Evolutionary conservation across 1,140 invertebrate species (phyloP), one percentile per base, ranked within the genome.

Genomic region (Drosophila baimaii): DNA sequence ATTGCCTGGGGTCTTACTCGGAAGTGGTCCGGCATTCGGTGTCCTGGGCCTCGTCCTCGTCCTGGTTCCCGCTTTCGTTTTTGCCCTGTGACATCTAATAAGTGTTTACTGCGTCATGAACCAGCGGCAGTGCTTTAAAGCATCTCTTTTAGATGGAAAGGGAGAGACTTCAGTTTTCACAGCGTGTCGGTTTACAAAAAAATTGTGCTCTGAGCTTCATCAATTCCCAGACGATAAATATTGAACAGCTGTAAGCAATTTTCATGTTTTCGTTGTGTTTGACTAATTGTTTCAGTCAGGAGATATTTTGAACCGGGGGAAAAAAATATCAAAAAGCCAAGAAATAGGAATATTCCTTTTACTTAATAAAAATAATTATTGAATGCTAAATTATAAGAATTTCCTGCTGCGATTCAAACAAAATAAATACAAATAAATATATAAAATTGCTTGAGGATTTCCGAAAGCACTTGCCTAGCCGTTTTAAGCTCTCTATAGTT

Each of bases 61-160:
- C 58, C 33, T 17, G 12, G 27, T 8, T 21, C 21, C 37, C 19
- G 17, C 8, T 25, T 21, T 33, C 5, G 19, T 47, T 10, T 47
- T 37, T 33, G 31, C 37, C 72, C 79, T 71, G 78, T 86, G 75
- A 79, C 83, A 70, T 82, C 79, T 88, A 82, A 86, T 88, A 86
- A 86, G 82, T 82, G 79, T 88, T 88, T 86, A 86, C 79, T 71
- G 61, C 82, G 78, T 76, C 79, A 77, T 68, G 73, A 55, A 63
- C 51, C 71, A 51, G 44, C 55, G 68, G 64, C 76, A 79, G 62
- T 76, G 79, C 79, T 82, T 88, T 86, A 88, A 85, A 76, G 73
- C 56, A 72, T 63, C 65, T 47, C 19, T 39, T 64, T 55, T 33
- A 31, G 37, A 13, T 55, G 69, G 25, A 43, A 27, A 13, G n/a